phyloP scores from a whole-genome alignment of 2,113 vertebrate genomes.

The Buteo buteo region DNA sequence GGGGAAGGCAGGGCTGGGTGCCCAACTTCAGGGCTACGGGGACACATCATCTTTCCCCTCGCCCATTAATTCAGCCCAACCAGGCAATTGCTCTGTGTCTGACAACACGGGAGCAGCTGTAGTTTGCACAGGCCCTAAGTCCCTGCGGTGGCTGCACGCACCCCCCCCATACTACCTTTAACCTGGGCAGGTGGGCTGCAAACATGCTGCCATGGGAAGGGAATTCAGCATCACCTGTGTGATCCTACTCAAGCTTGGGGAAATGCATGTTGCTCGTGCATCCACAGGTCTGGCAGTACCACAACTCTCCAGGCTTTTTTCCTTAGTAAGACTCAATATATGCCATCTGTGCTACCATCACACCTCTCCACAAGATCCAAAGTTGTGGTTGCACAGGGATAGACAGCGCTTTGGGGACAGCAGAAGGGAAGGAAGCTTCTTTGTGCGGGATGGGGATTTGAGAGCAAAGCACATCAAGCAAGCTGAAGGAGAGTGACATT shows the following conservation, averaged over 20 bases:
- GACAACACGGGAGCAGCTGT: background rate
- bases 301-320: background rate
- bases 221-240: background rate
- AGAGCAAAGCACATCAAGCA: background rate
- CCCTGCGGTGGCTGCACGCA: background rate
- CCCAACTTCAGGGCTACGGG: background rate
- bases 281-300: background rate
- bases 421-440: background rate
- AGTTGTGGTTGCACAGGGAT: background rate
- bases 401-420: background rate
- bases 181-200: background rate
- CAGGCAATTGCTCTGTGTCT: background rate
- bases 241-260: background rate
- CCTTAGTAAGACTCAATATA: background rate
- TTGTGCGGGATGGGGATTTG: background rate
- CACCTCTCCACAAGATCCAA: background rate
- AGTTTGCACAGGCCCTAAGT: too few species aligned
- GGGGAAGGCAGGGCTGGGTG: background rate
- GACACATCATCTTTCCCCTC: background rate
- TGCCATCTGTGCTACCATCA: slow-evolving; percentile 31
- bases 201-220: background rate
- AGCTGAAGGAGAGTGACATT: background rate
- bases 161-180: background rate
- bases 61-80: background rate
- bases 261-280: background rate